A percentile compares a stretch with the other conserved stretches of the same genome.
Conservation (phyloP, 1,140 invertebrate genomes). For the Heliconius congener region DNA sequence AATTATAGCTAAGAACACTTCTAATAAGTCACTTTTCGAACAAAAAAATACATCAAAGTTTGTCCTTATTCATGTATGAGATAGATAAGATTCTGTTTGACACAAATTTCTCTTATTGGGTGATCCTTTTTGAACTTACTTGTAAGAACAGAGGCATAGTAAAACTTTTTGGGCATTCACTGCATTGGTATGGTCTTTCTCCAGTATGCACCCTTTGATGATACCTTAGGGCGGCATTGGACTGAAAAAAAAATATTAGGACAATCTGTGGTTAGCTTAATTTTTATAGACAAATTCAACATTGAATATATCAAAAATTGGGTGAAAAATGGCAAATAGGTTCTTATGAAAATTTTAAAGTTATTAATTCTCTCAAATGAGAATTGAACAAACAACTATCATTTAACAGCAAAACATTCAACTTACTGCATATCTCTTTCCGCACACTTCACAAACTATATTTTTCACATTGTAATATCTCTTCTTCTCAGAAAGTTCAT, state of each 20-base stretch:
- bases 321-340: too few species aligned
- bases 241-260: slow-evolving; percentile 46
- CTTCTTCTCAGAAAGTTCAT: slow-evolving; percentile 21
- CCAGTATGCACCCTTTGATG: slow-evolving; percentile 63
- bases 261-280: neutral
- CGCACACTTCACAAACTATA: slow-evolving; percentile 62
- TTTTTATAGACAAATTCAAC: neutral
- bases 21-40: too few species aligned
- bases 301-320: too few species aligned
- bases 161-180: slow-evolving; percentile 70
- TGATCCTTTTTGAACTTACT: slow-evolving; percentile 37
- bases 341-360: too few species aligned
- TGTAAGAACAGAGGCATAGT: slow-evolving; percentile 76
- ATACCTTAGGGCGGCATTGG: slow-evolving; percentile 58
- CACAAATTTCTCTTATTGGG: too few species aligned
- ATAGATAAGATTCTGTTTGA: too few species aligned
- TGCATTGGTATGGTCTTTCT: slow-evolving; percentile 78
- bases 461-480: slow-evolving; percentile 44
- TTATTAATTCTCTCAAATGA: too few species aligned
- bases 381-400: too few species aligned
- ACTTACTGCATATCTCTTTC: slow-evolving; percentile 66
- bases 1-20: too few species aligned
- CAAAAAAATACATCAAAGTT: too few species aligned
- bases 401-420: too few species aligned
- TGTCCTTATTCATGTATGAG: too few species aligned